phyloP scores from a whole-genome alignment of 1,140 invertebrate genomes.

The Papilio polytes region DNA sequence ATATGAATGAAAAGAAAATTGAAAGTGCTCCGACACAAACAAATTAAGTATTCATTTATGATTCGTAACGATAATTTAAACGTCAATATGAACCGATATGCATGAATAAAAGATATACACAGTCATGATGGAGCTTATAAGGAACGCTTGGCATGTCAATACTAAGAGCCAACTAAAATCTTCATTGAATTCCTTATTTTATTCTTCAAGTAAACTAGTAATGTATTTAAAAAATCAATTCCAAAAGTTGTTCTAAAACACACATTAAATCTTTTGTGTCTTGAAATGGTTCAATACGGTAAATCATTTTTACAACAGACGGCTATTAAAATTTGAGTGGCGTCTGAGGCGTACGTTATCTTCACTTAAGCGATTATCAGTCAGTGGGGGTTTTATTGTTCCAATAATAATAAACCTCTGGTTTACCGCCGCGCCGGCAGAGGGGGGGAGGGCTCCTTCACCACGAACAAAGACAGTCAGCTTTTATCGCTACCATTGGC shows the following conservation, averaged over 20 bases:
- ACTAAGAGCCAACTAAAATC: neutral
- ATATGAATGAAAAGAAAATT: neutral
- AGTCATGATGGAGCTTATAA: neutral
- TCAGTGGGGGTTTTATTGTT: conserved; percentile 23
- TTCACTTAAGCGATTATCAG: conserved; percentile 32
- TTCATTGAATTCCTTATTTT: neutral
- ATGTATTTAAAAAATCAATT: neutral
- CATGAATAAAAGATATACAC: neutral
- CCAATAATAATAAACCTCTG: conserved; percentile 30
- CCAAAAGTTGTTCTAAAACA: neutral
- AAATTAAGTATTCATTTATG: neutral
- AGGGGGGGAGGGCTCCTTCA: neutral
- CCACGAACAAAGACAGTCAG: conserved; percentile 20
- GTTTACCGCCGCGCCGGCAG: neutral
- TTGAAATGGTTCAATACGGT: neutral
- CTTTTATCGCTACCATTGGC: conserved; percentile 31
- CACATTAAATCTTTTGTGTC: neutral
- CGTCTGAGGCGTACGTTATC: neutral
- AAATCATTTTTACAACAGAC: conserved; percentile 9
- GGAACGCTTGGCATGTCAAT: neutral
- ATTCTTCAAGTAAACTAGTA: neutral
- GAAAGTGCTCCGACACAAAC: neutral
- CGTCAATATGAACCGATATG: neutral
- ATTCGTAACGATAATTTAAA: conserved; percentile 11
- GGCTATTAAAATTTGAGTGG: conserved; percentile 18